Conservation (phyloP, 2,113 vertebrate genomes). For the Prunella fulvescens region DNA sequence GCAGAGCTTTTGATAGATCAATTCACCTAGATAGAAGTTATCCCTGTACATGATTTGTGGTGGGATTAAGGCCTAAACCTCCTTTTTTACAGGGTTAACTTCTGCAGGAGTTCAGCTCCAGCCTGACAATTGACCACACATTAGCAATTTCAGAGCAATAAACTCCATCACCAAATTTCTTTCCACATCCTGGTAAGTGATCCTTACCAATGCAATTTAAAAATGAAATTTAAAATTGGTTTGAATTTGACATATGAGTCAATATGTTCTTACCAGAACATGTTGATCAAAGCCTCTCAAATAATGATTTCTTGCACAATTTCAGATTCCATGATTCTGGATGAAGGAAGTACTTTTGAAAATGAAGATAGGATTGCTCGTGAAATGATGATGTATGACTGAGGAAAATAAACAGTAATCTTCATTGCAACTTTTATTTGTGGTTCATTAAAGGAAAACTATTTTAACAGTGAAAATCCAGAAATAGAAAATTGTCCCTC, state of each 20-base stretch:
- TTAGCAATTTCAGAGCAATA: neutral
- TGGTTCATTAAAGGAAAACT: neutral
- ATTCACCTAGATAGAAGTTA: neutral
- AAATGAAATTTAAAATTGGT: neutral
- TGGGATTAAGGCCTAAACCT: conserved; percentile 21
- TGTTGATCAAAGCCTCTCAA: neutral
- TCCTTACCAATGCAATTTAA: neutral
- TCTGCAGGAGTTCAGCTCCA: neutral
- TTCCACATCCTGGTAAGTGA: neutral
- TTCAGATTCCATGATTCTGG: neutral
- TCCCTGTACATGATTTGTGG: neutral
- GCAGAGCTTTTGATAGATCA: neutral
- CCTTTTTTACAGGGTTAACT: neutral
- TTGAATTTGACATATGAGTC: neutral
- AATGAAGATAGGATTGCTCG: neutral
- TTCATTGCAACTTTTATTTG: conserved; percentile 39
- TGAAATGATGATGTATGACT: neutral
- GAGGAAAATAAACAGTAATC: neutral
- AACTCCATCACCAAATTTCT: neutral
- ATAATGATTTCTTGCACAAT: neutral
- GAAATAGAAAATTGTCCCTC: neutral
- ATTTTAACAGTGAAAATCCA: conserved; percentile 9
- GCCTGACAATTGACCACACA: neutral
- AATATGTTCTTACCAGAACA: neutral
- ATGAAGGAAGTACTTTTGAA: conserved; percentile 31